Conservation (phyloP, 2,113 vertebrate species). For the Atractosteus spatula region DNA sequence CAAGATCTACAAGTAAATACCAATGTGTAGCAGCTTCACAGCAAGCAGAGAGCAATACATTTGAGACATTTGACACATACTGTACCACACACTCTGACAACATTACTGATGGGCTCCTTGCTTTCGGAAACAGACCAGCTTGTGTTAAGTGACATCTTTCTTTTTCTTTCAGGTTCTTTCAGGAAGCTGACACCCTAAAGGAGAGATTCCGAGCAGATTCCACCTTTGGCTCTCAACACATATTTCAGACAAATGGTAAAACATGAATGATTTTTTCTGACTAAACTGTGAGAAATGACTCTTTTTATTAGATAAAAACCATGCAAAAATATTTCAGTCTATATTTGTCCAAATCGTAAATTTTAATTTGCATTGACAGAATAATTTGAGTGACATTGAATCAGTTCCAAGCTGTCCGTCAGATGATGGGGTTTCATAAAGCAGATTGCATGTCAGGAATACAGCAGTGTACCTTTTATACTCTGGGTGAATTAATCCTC, state of each 20-base stretch:
- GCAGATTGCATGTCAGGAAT: slow-evolving; percentile 48
- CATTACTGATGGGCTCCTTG: slow-evolving; percentile 48
- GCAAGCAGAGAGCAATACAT: slow-evolving; percentile 26
- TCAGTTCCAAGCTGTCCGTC: slow-evolving; percentile 53
- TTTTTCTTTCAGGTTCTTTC: slow-evolving; percentile 48
- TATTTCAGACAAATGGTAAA: too few species aligned
- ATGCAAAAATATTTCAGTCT: too few species aligned
- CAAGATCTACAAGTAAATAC: slow-evolving; percentile 38
- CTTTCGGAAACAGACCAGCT: slow-evolving; percentile 41
- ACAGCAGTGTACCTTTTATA: slow-evolving; percentile 25
- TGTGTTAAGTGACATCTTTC: slow-evolving; percentile 66
- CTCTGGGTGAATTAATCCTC: slow-evolving; percentile 30
- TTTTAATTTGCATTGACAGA: too few species aligned
- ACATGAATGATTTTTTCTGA: too few species aligned
- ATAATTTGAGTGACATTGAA: slow-evolving; percentile 17
- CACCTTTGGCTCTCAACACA: too few species aligned
- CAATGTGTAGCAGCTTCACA: slow-evolving; percentile 22
- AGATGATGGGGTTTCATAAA: slow-evolving; percentile 43
- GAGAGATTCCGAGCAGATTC: too few species aligned
- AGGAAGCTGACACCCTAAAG: slow-evolving; percentile 24
- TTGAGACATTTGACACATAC: slow-evolving; percentile 23
- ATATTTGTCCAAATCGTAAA: too few species aligned
- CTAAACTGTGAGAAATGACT: too few species aligned
- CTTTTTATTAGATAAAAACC: too few species aligned
- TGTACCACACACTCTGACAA: slow-evolving; percentile 41